These are phyloP conservation scores for Mastomys natalensis DNA, from an alignment of 2,113 vertebrate genomes.

Conservation along the genomic window DNA sequence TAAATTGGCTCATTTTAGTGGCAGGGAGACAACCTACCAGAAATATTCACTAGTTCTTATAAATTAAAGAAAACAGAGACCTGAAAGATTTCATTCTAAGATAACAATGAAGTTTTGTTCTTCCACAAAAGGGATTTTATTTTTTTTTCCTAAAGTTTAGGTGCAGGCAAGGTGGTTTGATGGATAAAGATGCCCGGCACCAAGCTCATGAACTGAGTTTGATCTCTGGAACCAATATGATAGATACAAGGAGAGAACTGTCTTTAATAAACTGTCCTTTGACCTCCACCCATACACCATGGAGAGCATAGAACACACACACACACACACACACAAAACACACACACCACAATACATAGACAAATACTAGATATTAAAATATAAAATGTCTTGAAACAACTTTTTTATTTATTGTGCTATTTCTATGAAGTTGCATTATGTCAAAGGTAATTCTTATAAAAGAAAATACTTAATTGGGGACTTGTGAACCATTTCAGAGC, in stretches of 20 bases:
- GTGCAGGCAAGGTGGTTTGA: neutral
- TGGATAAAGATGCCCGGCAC: no score
- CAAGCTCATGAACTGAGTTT: neutral
- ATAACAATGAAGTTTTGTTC: conserved; percentile 8
- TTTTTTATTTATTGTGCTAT: neutral
- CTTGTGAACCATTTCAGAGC: neutral
- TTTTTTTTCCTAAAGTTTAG: neutral
- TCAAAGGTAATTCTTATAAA: neutral
- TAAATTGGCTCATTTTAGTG: no score
- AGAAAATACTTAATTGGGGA: neutral
- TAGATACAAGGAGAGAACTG: neutral
- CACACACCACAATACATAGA: neutral
- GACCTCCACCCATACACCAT: neutral
- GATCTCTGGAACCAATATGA: neutral
- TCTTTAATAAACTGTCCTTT: neutral
- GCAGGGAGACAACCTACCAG: no score
- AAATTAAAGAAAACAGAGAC: neutral
- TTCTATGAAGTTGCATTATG: neutral
- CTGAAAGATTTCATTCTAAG: neutral
- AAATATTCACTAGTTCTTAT: neutral
- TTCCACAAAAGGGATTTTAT: neutral
- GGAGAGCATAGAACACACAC: neutral
- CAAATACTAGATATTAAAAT: neutral
- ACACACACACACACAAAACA: neutral
- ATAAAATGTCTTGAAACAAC: neutral